Evolutionary conservation across 2,113 vertebrate species (phyloP).

Genomic region (Tretioscincus oriximinensis): DNA sequence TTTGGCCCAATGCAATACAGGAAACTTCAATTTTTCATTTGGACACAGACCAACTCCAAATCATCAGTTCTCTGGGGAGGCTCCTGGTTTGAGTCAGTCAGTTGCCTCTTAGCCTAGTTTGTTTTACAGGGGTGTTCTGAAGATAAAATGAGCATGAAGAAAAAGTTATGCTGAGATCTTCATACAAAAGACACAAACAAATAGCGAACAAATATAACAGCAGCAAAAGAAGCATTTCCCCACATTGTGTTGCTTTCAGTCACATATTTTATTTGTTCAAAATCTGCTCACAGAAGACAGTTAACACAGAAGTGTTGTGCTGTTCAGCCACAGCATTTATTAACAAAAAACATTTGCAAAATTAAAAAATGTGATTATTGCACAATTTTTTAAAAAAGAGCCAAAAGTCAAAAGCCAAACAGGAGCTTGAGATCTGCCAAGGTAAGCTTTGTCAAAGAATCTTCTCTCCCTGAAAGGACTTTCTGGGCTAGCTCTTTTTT

Average conservation of each 20-base stretch:
- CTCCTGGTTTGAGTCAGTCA: too few relatives aligned
- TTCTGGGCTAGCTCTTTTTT: conserved; percentile 93
- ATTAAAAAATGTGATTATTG: fast-evolving
- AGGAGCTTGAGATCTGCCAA: conserved; percentile 89
- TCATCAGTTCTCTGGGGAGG: too few relatives aligned
- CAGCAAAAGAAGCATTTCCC: background rate
- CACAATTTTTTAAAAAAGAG: background rate
- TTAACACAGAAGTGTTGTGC: background rate
- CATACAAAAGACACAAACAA: too few relatives aligned
- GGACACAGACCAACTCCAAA: background rate
- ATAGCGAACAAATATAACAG: too few relatives aligned
- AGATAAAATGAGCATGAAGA: too few relatives aligned
- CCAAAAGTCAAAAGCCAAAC: conserved; percentile 76
- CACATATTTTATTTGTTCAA: background rate
- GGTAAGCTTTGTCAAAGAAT: conserved; percentile 83
- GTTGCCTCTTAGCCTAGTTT: too few relatives aligned
- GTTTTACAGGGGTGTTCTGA: too few relatives aligned
- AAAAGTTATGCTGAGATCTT: too few relatives aligned
- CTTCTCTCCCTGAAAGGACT: conserved; percentile 85
- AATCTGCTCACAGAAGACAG: background rate
- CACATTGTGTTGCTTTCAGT: background rate
- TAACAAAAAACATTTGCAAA: conserved; percentile 18
- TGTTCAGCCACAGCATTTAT: conserved; percentile 5
- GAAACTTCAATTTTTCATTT: background rate
- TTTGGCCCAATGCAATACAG: background rate